Percentiles rank a stretch among this genome's conserved stretches.
phyloP scores from a whole-genome alignment of 2,797 vertebrate genomes.

The Clarias pachynema region DNA sequence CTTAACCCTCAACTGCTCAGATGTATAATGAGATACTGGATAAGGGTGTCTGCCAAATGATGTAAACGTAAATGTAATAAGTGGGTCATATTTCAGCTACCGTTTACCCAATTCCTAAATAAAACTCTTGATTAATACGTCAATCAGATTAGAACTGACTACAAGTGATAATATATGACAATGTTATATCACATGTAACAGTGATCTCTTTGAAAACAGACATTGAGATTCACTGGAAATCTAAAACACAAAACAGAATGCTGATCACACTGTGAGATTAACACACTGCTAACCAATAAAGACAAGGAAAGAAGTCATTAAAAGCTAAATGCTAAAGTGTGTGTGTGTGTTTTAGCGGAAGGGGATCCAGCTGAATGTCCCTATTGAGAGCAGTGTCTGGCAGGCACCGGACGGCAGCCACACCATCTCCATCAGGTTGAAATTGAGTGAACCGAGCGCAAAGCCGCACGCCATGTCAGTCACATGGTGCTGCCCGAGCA shows the following conservation, averaged over 20 bases:
- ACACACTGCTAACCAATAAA: too few relatives aligned
- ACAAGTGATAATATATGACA: neutral
- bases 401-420: conserved; percentile 94
- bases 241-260: too few relatives aligned
- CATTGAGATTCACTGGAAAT: too few relatives aligned
- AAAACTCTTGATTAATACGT: neutral
- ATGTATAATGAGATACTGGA: too few relatives aligned
- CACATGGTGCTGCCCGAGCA: conserved; percentile 91
- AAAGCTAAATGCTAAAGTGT: neutral
- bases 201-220: too few relatives aligned
- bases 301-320: too few relatives aligned
- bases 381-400: conserved; percentile 90
- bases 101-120: neutral
- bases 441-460: conserved; percentile 88
- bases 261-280: too few relatives aligned
- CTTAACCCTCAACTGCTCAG: too few relatives aligned
- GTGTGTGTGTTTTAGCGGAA: conserved; percentile 54
- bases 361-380: conserved; percentile 80
- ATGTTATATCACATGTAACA: neutral
- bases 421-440: conserved; percentile 90
- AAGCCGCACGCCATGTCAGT: conserved; percentile 92
- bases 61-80: neutral
- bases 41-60: neutral
- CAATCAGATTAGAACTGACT: neutral
- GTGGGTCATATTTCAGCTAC: neutral